Conservation (phyloP, 2,888 invertebrate genomes). For the Cosmopolites sordidus region DNA sequence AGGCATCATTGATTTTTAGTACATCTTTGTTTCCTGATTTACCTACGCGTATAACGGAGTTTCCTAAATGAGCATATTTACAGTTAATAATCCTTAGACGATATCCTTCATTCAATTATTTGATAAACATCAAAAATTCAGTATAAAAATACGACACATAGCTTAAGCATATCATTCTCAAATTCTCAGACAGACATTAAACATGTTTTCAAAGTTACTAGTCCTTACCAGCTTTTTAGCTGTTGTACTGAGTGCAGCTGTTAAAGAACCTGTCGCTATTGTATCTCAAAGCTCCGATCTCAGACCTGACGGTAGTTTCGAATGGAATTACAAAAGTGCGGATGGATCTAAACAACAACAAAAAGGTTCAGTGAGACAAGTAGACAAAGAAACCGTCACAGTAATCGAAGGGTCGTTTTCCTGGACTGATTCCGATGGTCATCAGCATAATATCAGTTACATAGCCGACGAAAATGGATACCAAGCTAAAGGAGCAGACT, state of each 20-base stretch:
- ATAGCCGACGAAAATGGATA: conserved; percentile 55
- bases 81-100: too few relatives aligned
- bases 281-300: neutral
- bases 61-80: too few relatives aligned
- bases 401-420: conserved; percentile 37
- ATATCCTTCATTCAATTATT: too few relatives aligned
- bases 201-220: too few relatives aligned
- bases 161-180: too few relatives aligned
- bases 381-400: conserved; percentile 38
- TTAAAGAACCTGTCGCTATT: neutral
- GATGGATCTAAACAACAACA: conserved; percentile 4
- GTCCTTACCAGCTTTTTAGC: conserved; percentile 7
- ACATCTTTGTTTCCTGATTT: too few relatives aligned
- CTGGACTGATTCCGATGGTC: conserved; percentile 53
- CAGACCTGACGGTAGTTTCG: conserved; percentile 4
- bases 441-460: conserved; percentile 49
- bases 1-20: too few relatives aligned
- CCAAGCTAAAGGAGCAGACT: conserved; percentile 49
- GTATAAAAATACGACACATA: too few relatives aligned
- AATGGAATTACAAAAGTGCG: conserved; percentile 9
- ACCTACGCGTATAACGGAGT: too few relatives aligned
- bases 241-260: conserved; percentile 2
- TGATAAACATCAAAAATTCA: too few relatives aligned
- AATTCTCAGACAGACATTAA: too few relatives aligned
- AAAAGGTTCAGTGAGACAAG: neutral